Conservation (phyloP, 2,888 invertebrate genomes). For the Aspidapion aeneum region DNA sequence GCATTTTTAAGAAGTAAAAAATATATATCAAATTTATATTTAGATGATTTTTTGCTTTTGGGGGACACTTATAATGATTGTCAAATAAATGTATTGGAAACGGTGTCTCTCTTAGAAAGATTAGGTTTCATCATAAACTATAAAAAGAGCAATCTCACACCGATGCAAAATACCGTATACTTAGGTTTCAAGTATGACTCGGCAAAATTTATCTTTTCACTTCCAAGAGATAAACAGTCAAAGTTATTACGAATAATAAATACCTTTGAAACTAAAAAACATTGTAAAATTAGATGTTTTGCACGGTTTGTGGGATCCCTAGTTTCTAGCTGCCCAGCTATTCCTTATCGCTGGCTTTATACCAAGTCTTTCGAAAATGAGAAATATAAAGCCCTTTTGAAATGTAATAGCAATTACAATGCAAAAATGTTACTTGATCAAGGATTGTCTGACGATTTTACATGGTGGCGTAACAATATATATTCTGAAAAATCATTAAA, state of each 20-base stretch:
- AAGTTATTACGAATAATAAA: slow-evolving; percentile 5
- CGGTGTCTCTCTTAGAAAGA: slow-evolving; percentile 2
- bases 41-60: slow-evolving; percentile 28
- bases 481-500: slow-evolving; percentile 7
- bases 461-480: slow-evolving; percentile 27
- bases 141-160: slow-evolving; percentile 20
- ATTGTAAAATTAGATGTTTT: slow-evolving; percentile 26
- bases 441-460: slow-evolving; percentile 22
- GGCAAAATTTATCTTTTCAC: slow-evolving; percentile 14
- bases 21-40: slow-evolving; percentile 22
- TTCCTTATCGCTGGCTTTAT: slow-evolving; percentile 28
- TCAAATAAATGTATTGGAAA: background rate
- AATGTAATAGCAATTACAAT: slow-evolving; percentile 18
- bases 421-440: slow-evolving; percentile 17
- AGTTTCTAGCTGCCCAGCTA: slow-evolving; percentile 30
- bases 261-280: background rate
- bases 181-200: slow-evolving; percentile 26
- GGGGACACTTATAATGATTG: slow-evolving; percentile 11
- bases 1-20: too few relatives aligned
- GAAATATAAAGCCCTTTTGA: slow-evolving; percentile 23
- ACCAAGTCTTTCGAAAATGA: slow-evolving; percentile 22
- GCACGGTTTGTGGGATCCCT: slow-evolving; percentile 26
- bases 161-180: slow-evolving; percentile 15
- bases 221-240: slow-evolving; percentile 15
- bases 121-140: slow-evolving; percentile 25